Conservation (phyloP, 2,113 vertebrate genomes). For the Seriola quinqueradiata region DNA sequence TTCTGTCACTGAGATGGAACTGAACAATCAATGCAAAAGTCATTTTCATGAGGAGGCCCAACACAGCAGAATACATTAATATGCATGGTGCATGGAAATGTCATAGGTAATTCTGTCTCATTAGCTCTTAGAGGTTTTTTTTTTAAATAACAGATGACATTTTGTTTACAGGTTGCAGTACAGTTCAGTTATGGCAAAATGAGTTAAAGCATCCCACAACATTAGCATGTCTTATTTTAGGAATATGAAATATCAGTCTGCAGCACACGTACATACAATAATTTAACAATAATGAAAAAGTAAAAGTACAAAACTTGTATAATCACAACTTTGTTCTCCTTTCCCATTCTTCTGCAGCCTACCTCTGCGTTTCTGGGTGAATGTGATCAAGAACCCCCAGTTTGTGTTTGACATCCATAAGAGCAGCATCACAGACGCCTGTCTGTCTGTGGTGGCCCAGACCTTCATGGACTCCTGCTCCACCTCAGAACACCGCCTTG, state of each 20-base stretch:
- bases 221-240: not conserved
- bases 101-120: not conserved
- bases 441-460: slow-evolving; percentile 97
- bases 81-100: not conserved
- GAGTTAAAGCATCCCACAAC: not conserved
- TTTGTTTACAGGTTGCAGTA: not conserved
- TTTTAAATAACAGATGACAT: not conserved
- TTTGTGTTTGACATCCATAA: slow-evolving; percentile 99
- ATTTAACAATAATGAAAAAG: slow-evolving; percentile 1
- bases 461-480: slow-evolving; percentile 99
- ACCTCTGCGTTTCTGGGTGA: slow-evolving; percentile 97
- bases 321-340: slow-evolving; percentile 4
- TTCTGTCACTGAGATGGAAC: slow-evolving; percentile 44
- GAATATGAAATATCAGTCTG: not conserved
- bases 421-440: slow-evolving; percentile 98
- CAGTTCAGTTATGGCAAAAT: slow-evolving; percentile 1
- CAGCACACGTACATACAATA: not conserved
- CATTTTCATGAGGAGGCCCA: not conserved
- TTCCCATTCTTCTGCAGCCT: slow-evolving; percentile 83
- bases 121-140: not conserved
- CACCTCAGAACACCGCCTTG: slow-evolving; percentile 96
- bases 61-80: not conserved
- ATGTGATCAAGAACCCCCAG: slow-evolving; percentile 99
- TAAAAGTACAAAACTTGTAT: not conserved
- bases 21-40: slow-evolving; percentile 15